Evolutionary conservation across 2,113 vertebrate genomes (phyloP), one percentile per base, ranked within the genome.

Genomic region (Larimichthys polyactis): DNA sequence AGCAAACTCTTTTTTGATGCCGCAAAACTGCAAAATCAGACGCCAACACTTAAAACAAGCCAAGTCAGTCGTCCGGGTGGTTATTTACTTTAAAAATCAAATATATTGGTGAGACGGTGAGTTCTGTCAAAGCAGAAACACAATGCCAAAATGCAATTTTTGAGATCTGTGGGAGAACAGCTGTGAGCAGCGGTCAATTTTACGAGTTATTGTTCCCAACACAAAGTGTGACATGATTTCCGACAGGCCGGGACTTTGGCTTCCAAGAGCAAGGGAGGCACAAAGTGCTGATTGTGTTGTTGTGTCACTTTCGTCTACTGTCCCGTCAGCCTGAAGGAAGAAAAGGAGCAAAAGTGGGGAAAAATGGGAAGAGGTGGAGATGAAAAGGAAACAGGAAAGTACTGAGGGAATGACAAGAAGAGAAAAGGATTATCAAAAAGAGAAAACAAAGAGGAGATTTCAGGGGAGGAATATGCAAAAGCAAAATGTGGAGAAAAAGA

Each of bases 171-270:
- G 57, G 54, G 67, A 66, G 68, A 72, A 78, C 75, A 36, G 60
- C 22, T 12, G 71, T 12, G 11, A 66, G 65, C 52, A 0, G 27
- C 58, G 62, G 66, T 60, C 48, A 29, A 19, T 74, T 74, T 63
- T 12, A 40, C 0, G 5, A 81, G 3, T 73, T 78, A 78, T 71
- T 78, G 65, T 84, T 84, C 52, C 16, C 69, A 55, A 5, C 57
- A 43, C 65, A 59, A 75, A 76, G 77, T 69, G 62, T 76, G 72
- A 83, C 77, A 40, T n/a, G 79, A 52, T 64, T 59, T 77, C 72
- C 77, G 85, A 83, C 75, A 36, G 75, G 65, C 20, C 19, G 63
- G 63, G 68, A 64, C 57, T 24, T 4, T 10, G 72, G 52, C 27
- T 49, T 76, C 59, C 27, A 57, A 20, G 15, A 63, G 20, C 46